phyloP scores from a whole-genome alignment of 2,888 invertebrate genomes.

The Brachyptera risi region DNA sequence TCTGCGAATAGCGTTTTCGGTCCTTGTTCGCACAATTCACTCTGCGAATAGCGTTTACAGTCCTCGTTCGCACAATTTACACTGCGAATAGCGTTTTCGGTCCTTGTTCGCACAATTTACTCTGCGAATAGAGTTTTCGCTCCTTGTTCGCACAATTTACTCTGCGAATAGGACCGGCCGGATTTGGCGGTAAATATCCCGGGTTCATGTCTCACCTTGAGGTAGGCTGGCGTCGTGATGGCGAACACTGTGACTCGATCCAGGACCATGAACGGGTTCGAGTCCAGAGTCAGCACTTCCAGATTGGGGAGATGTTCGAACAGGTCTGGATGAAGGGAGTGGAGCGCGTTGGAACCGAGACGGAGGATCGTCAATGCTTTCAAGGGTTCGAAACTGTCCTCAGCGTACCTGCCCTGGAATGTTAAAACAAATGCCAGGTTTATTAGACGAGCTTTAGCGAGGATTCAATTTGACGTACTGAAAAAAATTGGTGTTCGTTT shows the following conservation, averaged over 20 bases:
- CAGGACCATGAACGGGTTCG: conserved; percentile 68
- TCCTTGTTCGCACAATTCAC: too few relatives aligned
- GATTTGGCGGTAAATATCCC: too few relatives aligned
- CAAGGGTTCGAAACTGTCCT: conserved; percentile 57
- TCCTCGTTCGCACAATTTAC: too few relatives aligned
- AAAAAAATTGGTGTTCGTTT: too few relatives aligned
- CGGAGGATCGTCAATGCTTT: conserved; percentile 55
- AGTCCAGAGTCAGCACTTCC: conserved; percentile 61
- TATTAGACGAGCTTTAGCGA: not conserved
- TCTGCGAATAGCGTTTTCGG: too few relatives aligned
- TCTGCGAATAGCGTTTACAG: too few relatives aligned
- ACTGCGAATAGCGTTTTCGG: too few relatives aligned
- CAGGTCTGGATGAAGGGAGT: conserved; percentile 58
- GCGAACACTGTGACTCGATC: conserved; percentile 61
- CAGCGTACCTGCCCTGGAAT: conserved; percentile 54
- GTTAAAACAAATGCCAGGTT: not conserved
- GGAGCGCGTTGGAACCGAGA: conserved; percentile 63
- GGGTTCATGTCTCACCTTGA: conserved; percentile 66
- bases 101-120: too few relatives aligned
- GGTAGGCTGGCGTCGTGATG: conserved; percentile 56
- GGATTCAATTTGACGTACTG: too few relatives aligned
- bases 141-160: too few relatives aligned
- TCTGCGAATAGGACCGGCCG: too few relatives aligned
- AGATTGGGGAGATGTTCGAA: conserved; percentile 71
- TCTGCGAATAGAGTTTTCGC: too few relatives aligned